Percentiles rank a stretch among this genome's conserved stretches.
Evolutionary conservation across 1,140 invertebrate species (phyloP).

Genomic region (Drosophila tristis): DNA sequence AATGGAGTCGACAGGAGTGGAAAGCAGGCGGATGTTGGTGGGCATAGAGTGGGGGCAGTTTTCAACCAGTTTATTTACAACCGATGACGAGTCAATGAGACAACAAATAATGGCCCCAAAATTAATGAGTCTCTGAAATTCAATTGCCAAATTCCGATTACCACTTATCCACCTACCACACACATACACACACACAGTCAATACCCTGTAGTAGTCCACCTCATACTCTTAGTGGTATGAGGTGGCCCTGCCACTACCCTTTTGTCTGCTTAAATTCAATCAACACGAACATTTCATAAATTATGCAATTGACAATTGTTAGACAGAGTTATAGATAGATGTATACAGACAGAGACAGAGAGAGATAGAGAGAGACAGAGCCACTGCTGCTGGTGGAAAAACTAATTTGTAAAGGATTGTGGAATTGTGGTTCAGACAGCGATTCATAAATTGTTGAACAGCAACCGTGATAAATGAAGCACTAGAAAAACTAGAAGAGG

Average conservation of each 20-base stretch:
- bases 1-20: constrained; percentile 14
- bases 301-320: constrained; percentile 43
- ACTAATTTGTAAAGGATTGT: constrained; percentile 47
- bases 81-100: constrained; percentile 39
- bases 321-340: constrained; percentile 1
- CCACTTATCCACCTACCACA: background rate
- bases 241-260: background rate
- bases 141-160: constrained; percentile 55
- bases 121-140: constrained; percentile 67
- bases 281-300: constrained; percentile 68
- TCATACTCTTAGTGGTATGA: too few relatives aligned
- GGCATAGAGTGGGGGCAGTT: background rate
- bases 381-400: constrained; percentile 1
- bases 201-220: too few relatives aligned
- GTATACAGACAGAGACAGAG: background rate
- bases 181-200: too few relatives aligned
- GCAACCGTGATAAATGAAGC: constrained; percentile 31
- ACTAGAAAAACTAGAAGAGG: constrained; percentile 2
- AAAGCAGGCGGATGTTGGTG: background rate
- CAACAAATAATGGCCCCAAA: constrained; percentile 31
- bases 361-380: background rate
- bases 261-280: constrained; percentile 59
- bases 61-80: constrained; percentile 44
- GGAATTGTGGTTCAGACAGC: constrained; percentile 42
- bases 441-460: constrained; percentile 34